Percentiles rank a stretch among this genome's conserved stretches.
These are phyloP conservation scores for Oncorhynchus tshawytscha DNA, from an alignment of 2,113 vertebrate genomes.

Conservation along the genomic window DNA sequence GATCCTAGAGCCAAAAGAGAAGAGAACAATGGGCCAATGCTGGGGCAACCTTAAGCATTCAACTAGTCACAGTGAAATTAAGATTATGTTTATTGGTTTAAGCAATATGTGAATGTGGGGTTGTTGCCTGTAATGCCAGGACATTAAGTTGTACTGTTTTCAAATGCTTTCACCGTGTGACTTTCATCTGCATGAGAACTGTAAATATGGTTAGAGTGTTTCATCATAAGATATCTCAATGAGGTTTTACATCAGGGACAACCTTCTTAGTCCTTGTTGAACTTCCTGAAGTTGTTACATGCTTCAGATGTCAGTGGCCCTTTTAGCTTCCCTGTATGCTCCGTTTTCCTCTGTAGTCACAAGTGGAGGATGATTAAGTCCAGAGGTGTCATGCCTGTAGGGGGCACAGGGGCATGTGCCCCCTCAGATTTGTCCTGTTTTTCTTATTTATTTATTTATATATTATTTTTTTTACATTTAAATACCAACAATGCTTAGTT, in stretches of 20 bases:
- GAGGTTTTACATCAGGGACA: not conserved
- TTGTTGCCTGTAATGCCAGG: not conserved
- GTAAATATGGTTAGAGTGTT: no score
- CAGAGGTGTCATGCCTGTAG: not conserved
- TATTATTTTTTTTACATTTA: no score
- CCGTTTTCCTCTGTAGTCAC: no score
- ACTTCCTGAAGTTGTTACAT: no score
- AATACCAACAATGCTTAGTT: no score
- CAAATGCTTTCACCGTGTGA: not conserved
- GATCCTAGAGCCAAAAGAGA: not conserved
- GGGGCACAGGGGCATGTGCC: not conserved
- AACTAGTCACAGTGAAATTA: not conserved
- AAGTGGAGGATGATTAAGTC: no score
- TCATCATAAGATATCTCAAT: no score
- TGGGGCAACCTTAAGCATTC: not conserved
- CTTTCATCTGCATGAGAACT: no score
- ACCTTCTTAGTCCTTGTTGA: not conserved
- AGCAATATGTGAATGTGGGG: not conserved
- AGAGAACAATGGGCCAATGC: not conserved
- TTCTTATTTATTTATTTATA: no score
- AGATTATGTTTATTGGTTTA: not conserved
- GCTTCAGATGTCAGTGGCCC: no score
- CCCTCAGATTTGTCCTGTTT: no score
- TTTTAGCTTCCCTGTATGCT: no score
- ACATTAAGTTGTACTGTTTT: not conserved